A percentile compares a stretch with the other conserved stretches of the same genome.
Conservation (phyloP, 2,113 vertebrate genomes). For the Actinemys pallida region DNA sequence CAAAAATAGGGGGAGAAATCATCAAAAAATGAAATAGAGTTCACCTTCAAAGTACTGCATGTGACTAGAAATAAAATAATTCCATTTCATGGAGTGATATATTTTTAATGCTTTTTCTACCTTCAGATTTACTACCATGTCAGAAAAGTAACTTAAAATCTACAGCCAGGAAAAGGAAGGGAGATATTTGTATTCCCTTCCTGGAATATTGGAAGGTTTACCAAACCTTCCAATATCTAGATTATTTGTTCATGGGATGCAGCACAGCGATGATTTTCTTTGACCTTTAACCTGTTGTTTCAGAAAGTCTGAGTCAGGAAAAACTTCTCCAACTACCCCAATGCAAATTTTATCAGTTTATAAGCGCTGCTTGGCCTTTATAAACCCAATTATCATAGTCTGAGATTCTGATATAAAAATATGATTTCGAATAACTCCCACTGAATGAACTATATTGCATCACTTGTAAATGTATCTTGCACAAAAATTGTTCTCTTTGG, state of each 20-base stretch:
- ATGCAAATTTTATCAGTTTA: neutral
- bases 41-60: conserved; percentile 69
- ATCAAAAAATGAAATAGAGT: conserved; percentile 71
- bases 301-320: conserved; percentile 20
- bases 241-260: neutral
- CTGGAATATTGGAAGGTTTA: no score
- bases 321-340: neutral
- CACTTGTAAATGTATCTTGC: neutral
- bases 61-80: conserved; percentile 74
- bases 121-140: conserved; percentile 57
- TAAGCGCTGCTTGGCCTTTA: neutral
- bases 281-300: neutral
- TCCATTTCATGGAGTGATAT: conserved; percentile 65
- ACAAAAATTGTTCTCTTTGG: neutral
- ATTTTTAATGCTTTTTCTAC: conserved; percentile 65
- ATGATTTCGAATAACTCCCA: neutral
- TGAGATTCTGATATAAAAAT: neutral
- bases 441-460: neutral
- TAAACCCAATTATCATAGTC: neutral
- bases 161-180: conserved; percentile 1
- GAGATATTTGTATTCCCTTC: neutral
- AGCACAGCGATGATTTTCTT: neutral
- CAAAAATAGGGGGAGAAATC: conserved; percentile 35
- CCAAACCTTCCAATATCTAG: neutral
- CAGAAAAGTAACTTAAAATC: conserved; percentile 64